These are phyloP conservation scores for Isaurus tuberculatus DNA, from an alignment of 92 coral and sea anemone species.

Conservation along the genomic window DNA sequence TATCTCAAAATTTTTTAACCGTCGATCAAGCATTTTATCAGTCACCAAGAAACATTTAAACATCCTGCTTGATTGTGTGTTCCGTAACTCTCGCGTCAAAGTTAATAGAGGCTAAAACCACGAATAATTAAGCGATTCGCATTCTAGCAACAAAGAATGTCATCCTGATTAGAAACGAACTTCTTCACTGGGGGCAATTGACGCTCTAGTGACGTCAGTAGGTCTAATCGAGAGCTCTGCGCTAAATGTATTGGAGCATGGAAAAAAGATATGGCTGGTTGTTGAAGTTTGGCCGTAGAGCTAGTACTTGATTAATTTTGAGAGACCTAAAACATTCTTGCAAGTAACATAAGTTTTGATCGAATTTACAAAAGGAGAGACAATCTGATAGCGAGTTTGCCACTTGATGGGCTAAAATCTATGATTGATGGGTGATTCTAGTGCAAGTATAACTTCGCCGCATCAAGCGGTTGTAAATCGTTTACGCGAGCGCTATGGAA, in stretches of 20 bases:
- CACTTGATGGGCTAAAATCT: conserved; percentile 36
- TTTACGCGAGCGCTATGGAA: conserved; percentile 85
- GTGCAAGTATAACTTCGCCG: conserved; percentile 79
- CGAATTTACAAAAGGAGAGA: conserved; percentile 8
- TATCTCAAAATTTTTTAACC: background rate
- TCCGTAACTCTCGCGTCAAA: background rate
- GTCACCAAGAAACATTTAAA: background rate
- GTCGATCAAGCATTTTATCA: background rate
- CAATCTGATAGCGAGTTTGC: background rate
- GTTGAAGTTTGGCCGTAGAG: conserved; percentile 17
- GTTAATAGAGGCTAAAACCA: background rate
- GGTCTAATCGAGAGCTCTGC: conserved; percentile 51
- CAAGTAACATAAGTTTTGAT: conserved; percentile 18
- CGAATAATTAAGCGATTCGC: background rate
- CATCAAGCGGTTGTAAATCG: conserved; percentile 91
- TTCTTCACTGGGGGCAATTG: conserved; percentile 32
- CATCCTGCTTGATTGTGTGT: background rate
- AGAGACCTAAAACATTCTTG: conserved; percentile 36
- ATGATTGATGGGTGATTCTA: conserved; percentile 70
- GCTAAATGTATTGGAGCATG: conserved; percentile 55
- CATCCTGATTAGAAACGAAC: conserved; percentile 49
- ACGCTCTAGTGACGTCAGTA: conserved; percentile 67
- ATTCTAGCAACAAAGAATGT: conserved; percentile 2
- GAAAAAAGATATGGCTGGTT: conserved; percentile 54
- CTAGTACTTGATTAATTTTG: conserved; percentile 32